phyloP scores from a whole-genome alignment of 2,888 invertebrate genomes.

The Macropis europaea region DNA sequence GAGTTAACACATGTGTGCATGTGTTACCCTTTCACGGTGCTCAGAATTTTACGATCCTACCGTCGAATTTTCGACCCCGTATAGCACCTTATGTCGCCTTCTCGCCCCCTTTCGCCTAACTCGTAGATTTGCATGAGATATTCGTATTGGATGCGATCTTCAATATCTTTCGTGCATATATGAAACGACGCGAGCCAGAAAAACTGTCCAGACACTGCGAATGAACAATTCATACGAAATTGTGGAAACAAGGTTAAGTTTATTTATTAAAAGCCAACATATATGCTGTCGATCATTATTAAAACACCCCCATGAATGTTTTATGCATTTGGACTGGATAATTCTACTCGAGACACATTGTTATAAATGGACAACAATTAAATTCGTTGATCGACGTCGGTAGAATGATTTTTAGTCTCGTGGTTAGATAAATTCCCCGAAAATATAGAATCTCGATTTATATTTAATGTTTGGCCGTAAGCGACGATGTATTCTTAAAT shows the following conservation, averaged over 20 bases:
- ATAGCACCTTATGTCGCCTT: conserved; percentile 8
- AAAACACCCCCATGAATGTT: too few relatives aligned
- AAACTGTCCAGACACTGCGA: not conserved
- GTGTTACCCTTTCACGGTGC: conserved; percentile 12
- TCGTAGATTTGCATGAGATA: conserved; percentile 40
- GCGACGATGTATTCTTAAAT: too few relatives aligned
- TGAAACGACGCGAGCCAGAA: conserved; percentile 1
- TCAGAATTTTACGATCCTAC: conserved; percentile 34
- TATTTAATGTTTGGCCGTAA: too few relatives aligned
- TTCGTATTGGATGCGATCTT: conserved; percentile 4
- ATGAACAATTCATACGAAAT: not conserved
- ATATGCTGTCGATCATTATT: not conserved
- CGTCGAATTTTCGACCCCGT: conserved; percentile 40
- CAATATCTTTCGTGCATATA: conserved; percentile 19
- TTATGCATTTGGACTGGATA: too few relatives aligned
- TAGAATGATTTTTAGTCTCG: too few relatives aligned
- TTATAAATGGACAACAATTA: too few relatives aligned
- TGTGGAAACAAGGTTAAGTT: not conserved
- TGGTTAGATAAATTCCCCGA: too few relatives aligned
- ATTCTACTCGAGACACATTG: too few relatives aligned
- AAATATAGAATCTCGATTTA: too few relatives aligned
- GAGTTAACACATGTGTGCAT: too few relatives aligned
- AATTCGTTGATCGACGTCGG: too few relatives aligned
- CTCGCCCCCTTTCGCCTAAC: not conserved
- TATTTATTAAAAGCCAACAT: not conserved